Conservation (phyloP, 2,797 vertebrate species). For the Psittacula echo region DNA sequence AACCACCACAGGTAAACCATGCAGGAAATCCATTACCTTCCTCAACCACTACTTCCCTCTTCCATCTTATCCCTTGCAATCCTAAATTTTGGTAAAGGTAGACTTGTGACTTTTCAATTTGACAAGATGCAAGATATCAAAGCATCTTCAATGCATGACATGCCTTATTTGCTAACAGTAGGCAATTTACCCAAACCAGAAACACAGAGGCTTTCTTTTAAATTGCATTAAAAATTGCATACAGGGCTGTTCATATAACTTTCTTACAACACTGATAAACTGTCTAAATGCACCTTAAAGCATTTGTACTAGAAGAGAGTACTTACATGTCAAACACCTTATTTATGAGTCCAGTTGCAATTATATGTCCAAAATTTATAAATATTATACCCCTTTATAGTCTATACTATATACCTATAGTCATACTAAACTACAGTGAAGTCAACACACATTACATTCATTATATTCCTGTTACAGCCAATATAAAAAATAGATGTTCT, state of each 20-base stretch:
- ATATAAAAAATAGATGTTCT: neutral
- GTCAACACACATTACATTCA: neutral
- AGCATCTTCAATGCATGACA: too few species aligned
- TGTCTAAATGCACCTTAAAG: neutral
- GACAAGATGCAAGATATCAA: neutral
- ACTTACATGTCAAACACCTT: neutral
- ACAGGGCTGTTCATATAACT: neutral
- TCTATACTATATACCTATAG: neutral
- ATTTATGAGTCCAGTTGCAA: neutral
- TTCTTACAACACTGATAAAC: neutral
- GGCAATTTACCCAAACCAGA: neutral
- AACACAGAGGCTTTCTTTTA: neutral
- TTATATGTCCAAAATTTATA: neutral
- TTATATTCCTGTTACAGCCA: neutral
- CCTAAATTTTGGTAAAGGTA: neutral
- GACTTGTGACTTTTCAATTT: neutral
- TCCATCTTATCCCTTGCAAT: neutral
- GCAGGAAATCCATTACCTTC: neutral
- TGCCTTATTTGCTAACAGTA: neutral
- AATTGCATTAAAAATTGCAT: neutral
- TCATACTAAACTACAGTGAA: neutral
- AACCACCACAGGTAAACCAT: constrained; percentile 64
- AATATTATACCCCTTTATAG: neutral
- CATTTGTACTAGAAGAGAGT: neutral
- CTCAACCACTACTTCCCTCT: neutral